Evolutionary conservation across 2,888 invertebrate genomes (phyloP), one percentile per base, ranked within the genome.

Genomic region (Caenorhabditis doughertyi): DNA sequence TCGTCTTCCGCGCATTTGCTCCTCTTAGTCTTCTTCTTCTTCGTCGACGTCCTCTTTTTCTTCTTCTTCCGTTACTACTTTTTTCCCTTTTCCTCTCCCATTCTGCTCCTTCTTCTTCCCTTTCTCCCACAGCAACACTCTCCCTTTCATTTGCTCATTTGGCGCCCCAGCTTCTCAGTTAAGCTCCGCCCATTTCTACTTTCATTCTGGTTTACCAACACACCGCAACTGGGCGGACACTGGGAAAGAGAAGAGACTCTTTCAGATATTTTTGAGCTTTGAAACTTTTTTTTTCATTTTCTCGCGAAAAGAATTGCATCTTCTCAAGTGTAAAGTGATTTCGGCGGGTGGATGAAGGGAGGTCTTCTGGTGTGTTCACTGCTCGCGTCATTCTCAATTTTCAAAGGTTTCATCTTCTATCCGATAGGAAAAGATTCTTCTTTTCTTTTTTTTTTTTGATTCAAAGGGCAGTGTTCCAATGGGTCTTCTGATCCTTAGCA

Each of bases 121-220:
- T 35, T 62, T n/a, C 32, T 47, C 79, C 65, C 62, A 56, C 56
- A 68, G 62, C 68, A 62, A 55, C 60, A 67, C 51, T 65, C 70
- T 53, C 62, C 29, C 72, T 72, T 72, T 60, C 72, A 72, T 72
- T 72, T 72, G 72, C 62, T 72, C 72, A 72, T 72, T 72, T 72
- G 72, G 72, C 60, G 60, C 72, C 72, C 47, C 35, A 47, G 60
- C 49, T 72, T 72, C 60, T 72, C 70, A 71, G 47, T 35, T 51
- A 32, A n/a, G n/a, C 65, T 39, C 72, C 72, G 72, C 72, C 72
- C 25, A 1, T 18, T 35, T 27, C n/a, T 18, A 47, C 47, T 58
- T 62, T 47, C 51, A 49, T 53, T 74, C 58, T 56, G 55, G 55
- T 55, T 64, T 64, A 64, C 64, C 64, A 64, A 49, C 62, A 62